A percentile compares a stretch with the other conserved stretches of the same genome.
Conservation (phyloP, 2,888 invertebrate genomes). For the Plusia festucae region DNA sequence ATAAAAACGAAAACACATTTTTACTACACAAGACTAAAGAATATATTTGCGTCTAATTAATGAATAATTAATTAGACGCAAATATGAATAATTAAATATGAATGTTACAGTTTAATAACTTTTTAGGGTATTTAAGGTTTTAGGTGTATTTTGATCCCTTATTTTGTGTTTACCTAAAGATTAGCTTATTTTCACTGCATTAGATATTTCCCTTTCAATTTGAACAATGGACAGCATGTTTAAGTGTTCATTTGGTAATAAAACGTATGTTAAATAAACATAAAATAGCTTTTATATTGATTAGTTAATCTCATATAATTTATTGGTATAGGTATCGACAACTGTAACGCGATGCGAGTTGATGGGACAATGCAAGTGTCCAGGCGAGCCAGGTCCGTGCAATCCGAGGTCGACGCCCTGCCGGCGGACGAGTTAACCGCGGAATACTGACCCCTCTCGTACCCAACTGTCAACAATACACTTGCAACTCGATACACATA, state of each 20-base stretch:
- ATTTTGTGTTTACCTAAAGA: background rate
- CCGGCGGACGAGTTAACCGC: conserved; percentile 74
- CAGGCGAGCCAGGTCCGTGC: conserved; percentile 71
- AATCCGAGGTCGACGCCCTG: conserved; percentile 80
- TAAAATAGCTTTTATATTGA: conserved; percentile 1
- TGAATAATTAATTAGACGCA: background rate
- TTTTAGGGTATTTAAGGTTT: too few species aligned
- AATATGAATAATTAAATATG: too few species aligned
- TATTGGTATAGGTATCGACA: conserved; percentile 56
- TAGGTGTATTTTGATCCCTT: background rate
- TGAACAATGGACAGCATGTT: background rate
- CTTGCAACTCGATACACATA: conserved; percentile 61
- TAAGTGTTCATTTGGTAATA: background rate
- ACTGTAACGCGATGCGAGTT: conserved; percentile 64
- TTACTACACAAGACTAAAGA: background rate
- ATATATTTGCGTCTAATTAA: background rate
- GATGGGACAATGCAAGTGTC: conserved; percentile 76
- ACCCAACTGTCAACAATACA: conserved; percentile 62
- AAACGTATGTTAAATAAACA: background rate
- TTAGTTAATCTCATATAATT: conserved; percentile 9
- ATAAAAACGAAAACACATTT: background rate
- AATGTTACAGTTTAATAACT: too few species aligned
- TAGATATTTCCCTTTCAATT: background rate
- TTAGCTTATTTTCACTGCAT: background rate
- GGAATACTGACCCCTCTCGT: conserved; percentile 80